Evolutionary conservation across 2,888 invertebrate genomes (phyloP), one percentile per base, ranked within the genome.

Genomic region (Caradrina kadenii): DNA sequence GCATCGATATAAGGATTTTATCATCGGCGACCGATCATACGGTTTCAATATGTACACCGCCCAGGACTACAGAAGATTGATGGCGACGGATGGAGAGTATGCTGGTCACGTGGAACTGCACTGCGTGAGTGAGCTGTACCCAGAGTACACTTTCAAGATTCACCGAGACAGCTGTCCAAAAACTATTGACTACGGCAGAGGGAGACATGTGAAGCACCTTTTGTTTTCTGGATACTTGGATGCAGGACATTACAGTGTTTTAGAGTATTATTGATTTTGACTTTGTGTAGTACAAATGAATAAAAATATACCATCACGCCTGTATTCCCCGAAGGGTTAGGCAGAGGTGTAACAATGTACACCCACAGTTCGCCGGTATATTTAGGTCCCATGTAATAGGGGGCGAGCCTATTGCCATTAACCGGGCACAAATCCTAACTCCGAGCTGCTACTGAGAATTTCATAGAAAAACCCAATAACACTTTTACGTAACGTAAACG

Each of bases 71-170:
- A 78, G 87, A 39, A 84, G 75, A n/a, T 76, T 93, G 61, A 94
- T 95, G 94, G 87, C 91, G 0, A 82, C 88, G 35, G 94, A 95
- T 60, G 95, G 95, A 0, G 94, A 93, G 72, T 95, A 94, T 70
- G 95, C 93, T 0, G 95, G 95, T 0, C 95, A 95, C 52, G 95
- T 93, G 1, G 95, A 95, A 69, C 80, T 95, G 21, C 95, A 95
- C 66, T 88, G 91, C 59, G 88, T 91, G 35, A 93, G 93, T 64
- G 94, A 95, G 75, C 70, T 95, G 3, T 94, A 82, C 74, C 76
- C 87, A 10, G 91, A 93, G 1, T 93, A 87, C 67, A 93, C 93
- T 0, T 95, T 95, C 81, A 91, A 88, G 80, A 93, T 95, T 0
- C 95, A 95, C 69, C 89, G 91, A 61, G 86, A 91, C 31, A 87